Conservation (phyloP, 2,797 vertebrate genomes). For the Enteromius afrohamiltoni region DNA sequence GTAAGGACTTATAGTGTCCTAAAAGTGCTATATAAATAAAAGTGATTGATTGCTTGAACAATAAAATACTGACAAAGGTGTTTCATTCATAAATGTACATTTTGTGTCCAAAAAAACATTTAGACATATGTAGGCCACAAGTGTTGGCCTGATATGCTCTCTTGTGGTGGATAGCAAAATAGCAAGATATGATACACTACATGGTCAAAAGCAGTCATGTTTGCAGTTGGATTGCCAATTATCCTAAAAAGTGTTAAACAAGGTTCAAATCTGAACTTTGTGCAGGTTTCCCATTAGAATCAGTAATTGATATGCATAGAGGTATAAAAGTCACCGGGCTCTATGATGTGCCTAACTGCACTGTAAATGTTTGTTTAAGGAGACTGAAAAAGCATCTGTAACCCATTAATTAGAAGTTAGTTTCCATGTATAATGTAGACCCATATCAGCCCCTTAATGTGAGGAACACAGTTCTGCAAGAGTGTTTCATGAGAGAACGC, state of each 20-base stretch:
- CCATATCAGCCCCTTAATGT: not conserved
- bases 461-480: too few relatives aligned
- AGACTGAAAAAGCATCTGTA: conserved; percentile 47
- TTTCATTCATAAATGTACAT: not conserved
- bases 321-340: not conserved
- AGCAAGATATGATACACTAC: not conserved
- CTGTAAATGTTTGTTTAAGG: not conserved
- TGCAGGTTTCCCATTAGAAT: not conserved
- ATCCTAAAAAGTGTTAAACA: not conserved
- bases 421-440: not conserved
- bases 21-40: too few relatives aligned
- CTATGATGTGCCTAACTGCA: not conserved
- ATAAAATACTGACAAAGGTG: too few relatives aligned
- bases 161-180: conserved; percentile 48
- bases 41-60: too few relatives aligned
- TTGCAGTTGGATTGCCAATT: too few relatives aligned
- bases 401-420: not conserved
- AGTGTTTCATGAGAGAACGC: not conserved
- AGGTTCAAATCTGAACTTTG: not conserved
- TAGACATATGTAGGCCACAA: not conserved
- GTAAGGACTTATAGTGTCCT: too few relatives aligned
- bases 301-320: not conserved
- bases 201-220: not conserved
- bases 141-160: conserved; percentile 45
- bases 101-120: not conserved